Conservation (phyloP, 2,888 invertebrate genomes). For the Syritta pipiens region DNA sequence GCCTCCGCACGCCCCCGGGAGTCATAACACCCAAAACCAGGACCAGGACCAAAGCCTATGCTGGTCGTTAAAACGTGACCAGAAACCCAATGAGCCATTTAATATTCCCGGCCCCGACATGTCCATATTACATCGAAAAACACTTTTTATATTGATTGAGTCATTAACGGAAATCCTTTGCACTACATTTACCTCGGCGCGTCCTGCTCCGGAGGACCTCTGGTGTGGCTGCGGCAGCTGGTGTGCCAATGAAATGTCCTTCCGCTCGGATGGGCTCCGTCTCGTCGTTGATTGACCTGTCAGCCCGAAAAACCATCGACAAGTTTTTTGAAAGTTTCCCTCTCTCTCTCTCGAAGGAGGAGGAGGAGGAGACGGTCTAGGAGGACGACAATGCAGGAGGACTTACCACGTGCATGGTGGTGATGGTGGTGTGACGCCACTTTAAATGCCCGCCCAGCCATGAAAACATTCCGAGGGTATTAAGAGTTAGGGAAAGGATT, state of each 20-base stretch:
- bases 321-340: conserved; percentile 45
- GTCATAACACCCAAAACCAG: conserved; percentile 15
- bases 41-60: conserved; percentile 39
- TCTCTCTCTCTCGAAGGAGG: no score
- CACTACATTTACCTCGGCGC: conserved; percentile 64
- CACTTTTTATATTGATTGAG: conserved; percentile 67
- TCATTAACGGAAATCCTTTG: conserved; percentile 68
- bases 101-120: conserved; percentile 48
- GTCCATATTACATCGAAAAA: conserved; percentile 55
- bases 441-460: conserved; percentile 4
- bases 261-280: conserved; percentile 28
- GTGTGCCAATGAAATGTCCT: conserved; percentile 21
- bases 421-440: not conserved
- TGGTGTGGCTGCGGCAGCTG: not conserved
- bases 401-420: not conserved
- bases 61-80: conserved; percentile 59
- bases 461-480: conserved; percentile 14
- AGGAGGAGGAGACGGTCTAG: not conserved
- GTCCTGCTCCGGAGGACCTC: not conserved
- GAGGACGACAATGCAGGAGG: conserved; percentile 7
- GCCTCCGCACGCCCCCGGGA: not conserved
- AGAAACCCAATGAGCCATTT: conserved; percentile 64
- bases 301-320: conserved; percentile 30
- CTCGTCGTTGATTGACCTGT: conserved; percentile 49
- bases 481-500: conserved; percentile 7